Evolutionary conservation across 2,797 vertebrate genomes (phyloP).

Genomic region (Periparus ater): DNA sequence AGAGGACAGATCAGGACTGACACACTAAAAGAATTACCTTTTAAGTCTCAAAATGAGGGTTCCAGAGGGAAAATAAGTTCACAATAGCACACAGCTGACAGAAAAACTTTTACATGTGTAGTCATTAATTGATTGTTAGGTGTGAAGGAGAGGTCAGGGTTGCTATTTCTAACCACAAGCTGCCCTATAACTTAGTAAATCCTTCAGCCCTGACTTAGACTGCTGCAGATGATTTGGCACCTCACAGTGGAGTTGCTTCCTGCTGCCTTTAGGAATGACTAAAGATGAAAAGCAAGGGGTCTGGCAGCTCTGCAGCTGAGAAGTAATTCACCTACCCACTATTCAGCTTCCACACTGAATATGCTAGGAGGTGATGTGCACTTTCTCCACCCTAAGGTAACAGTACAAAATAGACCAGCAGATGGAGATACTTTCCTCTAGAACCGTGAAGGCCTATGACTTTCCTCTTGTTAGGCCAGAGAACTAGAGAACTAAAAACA

Average conservation of each 20-base stretch:
- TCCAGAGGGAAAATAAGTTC: neutral
- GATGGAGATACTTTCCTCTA: neutral
- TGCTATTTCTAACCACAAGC: fast-evolving
- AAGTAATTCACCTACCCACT: neutral
- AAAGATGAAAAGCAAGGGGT: neutral
- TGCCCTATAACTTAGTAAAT: neutral
- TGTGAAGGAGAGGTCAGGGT: neutral
- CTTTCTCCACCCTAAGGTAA: neutral
- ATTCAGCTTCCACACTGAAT: neutral
- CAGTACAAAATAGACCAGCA: neutral
- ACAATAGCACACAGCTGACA: neutral
- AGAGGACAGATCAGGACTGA: neutral
- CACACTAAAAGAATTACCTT: neutral
- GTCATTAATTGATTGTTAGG: neutral
- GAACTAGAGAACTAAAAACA: neutral
- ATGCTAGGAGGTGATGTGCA: neutral
- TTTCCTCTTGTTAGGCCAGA: neutral
- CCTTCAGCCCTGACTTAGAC: neutral
- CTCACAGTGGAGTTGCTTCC: fast-evolving
- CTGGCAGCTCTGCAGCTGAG: neutral
- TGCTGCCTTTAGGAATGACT: neutral
- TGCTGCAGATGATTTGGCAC: neutral
- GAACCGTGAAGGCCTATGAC: neutral
- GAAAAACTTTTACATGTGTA: neutral
- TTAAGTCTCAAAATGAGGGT: neutral